A percentile compares a stretch with the other conserved stretches of the same genome.
Evolutionary conservation across 2,888 invertebrate species (phyloP).

Genomic region (Lasioglossum villosulum): DNA sequence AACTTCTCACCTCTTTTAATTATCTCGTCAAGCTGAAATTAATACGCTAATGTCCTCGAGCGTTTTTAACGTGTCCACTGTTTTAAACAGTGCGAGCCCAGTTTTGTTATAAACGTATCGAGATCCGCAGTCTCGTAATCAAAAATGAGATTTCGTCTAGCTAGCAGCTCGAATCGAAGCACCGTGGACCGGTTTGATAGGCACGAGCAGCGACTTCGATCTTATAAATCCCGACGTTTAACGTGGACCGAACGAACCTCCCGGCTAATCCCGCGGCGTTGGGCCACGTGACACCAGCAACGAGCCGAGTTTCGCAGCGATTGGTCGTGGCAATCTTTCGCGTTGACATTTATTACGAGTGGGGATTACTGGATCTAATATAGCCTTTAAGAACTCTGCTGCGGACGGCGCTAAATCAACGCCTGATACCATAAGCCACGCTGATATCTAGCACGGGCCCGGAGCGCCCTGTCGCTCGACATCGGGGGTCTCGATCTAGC

Average conservation of each 20-base stretch:
- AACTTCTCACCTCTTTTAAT: too few species aligned
- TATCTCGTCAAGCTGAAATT: too few species aligned
- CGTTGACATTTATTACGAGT: slow-evolving; percentile 67
- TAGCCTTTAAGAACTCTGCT: slow-evolving; percentile 54
- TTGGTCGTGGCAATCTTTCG: slow-evolving; percentile 57
- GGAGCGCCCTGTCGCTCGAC: background rate
- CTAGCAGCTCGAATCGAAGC: too few species aligned
- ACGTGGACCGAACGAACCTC: slow-evolving; percentile 48
- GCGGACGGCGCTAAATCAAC: slow-evolving; percentile 47
- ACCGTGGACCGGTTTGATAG: slow-evolving; percentile 15
- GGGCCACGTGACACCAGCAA: slow-evolving; percentile 37
- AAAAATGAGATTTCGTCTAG: too few species aligned
- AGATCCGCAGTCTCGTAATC: too few species aligned
- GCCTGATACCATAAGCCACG: slow-evolving; percentile 32
- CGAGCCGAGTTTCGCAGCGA: slow-evolving; percentile 35
- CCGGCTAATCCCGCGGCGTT: slow-evolving; percentile 57
- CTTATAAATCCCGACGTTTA: slow-evolving; percentile 66
- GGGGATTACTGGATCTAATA: slow-evolving; percentile 60
- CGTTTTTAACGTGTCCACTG: too few species aligned
- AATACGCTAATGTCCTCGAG: too few species aligned
- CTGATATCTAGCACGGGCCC: slow-evolving; percentile 24
- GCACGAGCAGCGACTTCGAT: slow-evolving; percentile 23
- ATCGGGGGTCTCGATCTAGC: background rate
- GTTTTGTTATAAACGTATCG: too few species aligned
- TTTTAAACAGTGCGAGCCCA: too few species aligned